Evolutionary conservation across 1,140 invertebrate species (phyloP), one percentile per base, ranked within the genome.

Genomic region (Drosophila ironensis): DNA sequence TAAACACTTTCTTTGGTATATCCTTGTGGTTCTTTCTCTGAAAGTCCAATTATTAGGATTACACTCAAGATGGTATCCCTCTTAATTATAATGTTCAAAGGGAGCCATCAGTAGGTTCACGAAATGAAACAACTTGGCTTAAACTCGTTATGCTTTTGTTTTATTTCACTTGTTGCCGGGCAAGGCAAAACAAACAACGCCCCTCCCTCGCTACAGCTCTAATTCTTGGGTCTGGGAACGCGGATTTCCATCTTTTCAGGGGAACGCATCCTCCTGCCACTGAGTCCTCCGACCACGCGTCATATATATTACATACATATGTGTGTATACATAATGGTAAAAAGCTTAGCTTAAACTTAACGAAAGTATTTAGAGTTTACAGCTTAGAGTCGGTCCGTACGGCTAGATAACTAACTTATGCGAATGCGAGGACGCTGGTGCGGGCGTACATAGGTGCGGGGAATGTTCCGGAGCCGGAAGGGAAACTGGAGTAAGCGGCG

Each of bases 331-430:
- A 28, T 71, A 74, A 71, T 40, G 51, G 48, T 68, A 60, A 70
- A 76, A 76, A 72, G 72, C 77, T 81, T 76, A 81, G 72, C 68
- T 82, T 76, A 82, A 76, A 82, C 60, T 63, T 63, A 63, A 63
- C 57, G 42, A 63, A 63, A 63, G 60, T 61, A 27, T 44, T n/a
- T n/a, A n/a, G n/a, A n/a, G n/a, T n/a, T n/a, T 44, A 53, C 19
- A 53, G 52, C 37, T 60, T 37, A 57, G 59, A 56, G 60, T 48
- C 59, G 24, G 19, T 63, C 59, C 59, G 8, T 41, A 41, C 24
- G 25, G 54, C 60, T 63, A 63, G 41, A 48, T 47, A 63, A 63
- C 27, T 33, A 33, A 33, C 60, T 63, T 63, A 63, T 63, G 37
- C 42, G 33, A 60, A 60, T 60, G 56, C 59, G 56, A 63, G 56